Conservation (phyloP, 2,797 vertebrate species). For the Platyrinchus mystaceus region DNA sequence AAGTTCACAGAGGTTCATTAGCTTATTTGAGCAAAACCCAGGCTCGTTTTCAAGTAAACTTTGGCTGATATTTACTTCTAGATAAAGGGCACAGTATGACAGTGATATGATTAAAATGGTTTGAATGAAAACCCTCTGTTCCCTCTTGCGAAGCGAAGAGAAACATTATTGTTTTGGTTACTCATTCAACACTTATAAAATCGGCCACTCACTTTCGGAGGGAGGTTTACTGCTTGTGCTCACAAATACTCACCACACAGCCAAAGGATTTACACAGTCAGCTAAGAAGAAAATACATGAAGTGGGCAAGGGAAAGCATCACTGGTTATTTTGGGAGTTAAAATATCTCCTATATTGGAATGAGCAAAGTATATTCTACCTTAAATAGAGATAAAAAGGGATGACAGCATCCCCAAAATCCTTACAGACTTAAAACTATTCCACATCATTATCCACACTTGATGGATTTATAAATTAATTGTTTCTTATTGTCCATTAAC, state of each 20-base stretch:
- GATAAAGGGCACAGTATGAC: constrained; percentile 1
- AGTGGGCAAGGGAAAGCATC: background rate
- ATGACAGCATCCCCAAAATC: background rate
- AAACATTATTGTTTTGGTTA: background rate
- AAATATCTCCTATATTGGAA: background rate
- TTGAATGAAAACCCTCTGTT: background rate
- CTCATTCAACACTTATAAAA: background rate
- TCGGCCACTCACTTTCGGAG: fast-evolving
- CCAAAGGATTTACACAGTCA: background rate
- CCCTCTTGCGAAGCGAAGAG: background rate
- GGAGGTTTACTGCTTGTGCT: background rate
- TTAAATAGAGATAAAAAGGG: background rate
- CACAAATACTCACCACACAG: background rate
- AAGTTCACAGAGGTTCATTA: constrained; percentile 60
- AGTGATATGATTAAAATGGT: constrained; percentile 6
- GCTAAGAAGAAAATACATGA: background rate
- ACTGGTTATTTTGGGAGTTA: background rate
- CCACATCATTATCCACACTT: background rate
- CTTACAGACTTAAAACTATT: background rate
- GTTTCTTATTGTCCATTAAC: constrained; percentile 15
- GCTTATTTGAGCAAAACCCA: constrained; percentile 29
- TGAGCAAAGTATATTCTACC: background rate
- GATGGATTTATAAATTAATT: background rate
- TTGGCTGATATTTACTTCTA: constrained; percentile 21
- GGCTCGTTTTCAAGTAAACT: constrained; percentile 37